Percentiles rank a stretch among this genome's conserved stretches.
Conservation (phyloP, 2,888 invertebrate genomes). For the Diarsia brunnea region DNA sequence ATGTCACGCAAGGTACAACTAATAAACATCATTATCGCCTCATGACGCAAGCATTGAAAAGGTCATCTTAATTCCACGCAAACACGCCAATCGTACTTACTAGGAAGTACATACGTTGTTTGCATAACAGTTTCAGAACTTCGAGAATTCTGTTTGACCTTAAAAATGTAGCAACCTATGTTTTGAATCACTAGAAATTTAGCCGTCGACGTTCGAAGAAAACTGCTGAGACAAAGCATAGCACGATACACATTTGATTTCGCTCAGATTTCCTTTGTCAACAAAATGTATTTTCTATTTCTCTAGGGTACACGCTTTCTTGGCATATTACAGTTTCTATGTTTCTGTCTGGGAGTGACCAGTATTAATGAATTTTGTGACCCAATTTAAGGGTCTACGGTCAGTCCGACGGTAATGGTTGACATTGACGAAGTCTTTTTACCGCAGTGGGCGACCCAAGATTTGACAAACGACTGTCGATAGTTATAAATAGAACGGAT, state of each 20-base stretch:
- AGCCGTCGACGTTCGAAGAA: conserved; percentile 3
- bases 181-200: conserved; percentile 39
- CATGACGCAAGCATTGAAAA: conserved; percentile 74
- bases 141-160: conserved; percentile 58
- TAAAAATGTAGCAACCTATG: conserved; percentile 51
- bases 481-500: conserved; percentile 18
- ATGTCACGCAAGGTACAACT: conserved; percentile 75
- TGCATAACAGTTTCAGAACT: conserved; percentile 72
- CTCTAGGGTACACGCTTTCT: conserved; percentile 1
- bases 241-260: conserved; percentile 19
- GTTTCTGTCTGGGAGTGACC: conserved; percentile 22
- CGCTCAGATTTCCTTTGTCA: conserved; percentile 9
- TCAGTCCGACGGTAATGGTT: conserved; percentile 29
- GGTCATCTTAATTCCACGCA: conserved; percentile 73
- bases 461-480: conserved; percentile 32
- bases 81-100: conserved; percentile 65
- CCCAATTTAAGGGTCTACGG: conserved; percentile 40
- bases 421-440: conserved; percentile 53
- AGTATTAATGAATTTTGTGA: conserved; percentile 51
- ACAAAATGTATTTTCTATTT: conserved; percentile 27
- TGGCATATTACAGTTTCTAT: conserved; percentile 18
- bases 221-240: conserved; percentile 22
- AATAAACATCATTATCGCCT: conserved; percentile 80
- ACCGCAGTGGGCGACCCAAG: conserved; percentile 23
- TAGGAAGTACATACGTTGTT: conserved; percentile 74